Evolutionary conservation across 2,113 vertebrate species (phyloP).

Genomic region (Pseudopodoces humilis): DNA sequence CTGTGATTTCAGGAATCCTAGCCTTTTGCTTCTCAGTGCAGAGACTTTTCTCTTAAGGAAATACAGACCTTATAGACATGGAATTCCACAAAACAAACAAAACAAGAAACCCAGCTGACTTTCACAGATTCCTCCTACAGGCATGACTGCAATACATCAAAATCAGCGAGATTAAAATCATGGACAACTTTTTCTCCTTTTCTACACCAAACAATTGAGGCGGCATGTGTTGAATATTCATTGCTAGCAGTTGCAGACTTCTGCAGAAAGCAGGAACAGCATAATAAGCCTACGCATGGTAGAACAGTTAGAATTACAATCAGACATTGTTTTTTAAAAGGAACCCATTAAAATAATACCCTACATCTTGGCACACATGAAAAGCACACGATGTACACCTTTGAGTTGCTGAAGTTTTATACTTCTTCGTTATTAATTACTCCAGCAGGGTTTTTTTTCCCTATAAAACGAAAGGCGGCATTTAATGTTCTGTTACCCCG

Average conservation of each 20-base stretch:
- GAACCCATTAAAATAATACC: neutral
- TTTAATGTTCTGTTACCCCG: neutral
- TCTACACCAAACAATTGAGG: neutral
- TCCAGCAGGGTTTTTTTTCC: neutral
- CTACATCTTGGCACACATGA: neutral
- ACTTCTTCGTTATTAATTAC: neutral
- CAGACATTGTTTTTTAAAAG: neutral
- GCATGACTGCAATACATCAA: neutral
- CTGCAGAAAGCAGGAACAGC: neutral
- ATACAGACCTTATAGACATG: neutral
- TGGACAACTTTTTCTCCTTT: neutral
- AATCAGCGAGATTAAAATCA: neutral
- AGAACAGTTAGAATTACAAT: neutral
- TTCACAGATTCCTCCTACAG: neutral
- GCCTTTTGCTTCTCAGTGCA: neutral
- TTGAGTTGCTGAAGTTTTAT: neutral
- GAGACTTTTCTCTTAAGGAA: neutral
- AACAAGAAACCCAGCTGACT: neutral
- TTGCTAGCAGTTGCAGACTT: neutral
- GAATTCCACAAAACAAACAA: neutral
- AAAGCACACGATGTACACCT: neutral
- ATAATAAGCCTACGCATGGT: neutral
- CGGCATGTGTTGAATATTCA: neutral
- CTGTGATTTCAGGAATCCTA: neutral
- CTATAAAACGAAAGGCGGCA: neutral